Base-by-base conservation (phyloP, 2,113 vertebrate species). In the Colius striatus region DNA sequence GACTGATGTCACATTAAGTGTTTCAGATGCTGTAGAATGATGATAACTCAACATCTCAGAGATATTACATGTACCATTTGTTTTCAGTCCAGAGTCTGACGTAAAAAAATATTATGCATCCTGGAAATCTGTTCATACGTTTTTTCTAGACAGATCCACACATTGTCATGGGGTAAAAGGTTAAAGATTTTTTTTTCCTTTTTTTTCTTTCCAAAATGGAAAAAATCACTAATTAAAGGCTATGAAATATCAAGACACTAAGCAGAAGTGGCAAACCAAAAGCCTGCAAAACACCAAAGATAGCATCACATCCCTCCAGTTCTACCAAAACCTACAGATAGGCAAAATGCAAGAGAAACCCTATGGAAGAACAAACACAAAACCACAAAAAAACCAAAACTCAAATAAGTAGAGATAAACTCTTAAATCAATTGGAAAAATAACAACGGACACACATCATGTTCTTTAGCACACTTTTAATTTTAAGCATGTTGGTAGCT, bases 21-120 rank as follows among this genome's bases (percentile, higher is more conserved):
- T 51, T 89, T 63, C 61, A 72, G 20, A 51, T 53, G 20, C 27
- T 47, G 38, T 2, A 66, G 45, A 82, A 73, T 0, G 4, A 22
- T 12, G 16, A 19, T 10, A 9, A 6, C 22, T 23, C 34, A 22
- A 20, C 47, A 14, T 18, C 9, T 55, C 48, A 1, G 3, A 9
- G 6, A 70, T 32, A 76, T 17, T 50, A 25, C 21, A 76, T 9
- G n/a, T 30, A 66, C 5, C 18, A 51, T 10, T 16, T 63, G 26
- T 54, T 82, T 72, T 74, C 61, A 84, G 54, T 1, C 20, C 26
- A 74, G 16, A 1, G 5, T n/a, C 19, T 15, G 55, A 53, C 7
- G 16, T 12, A 2, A 38, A 27, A 30, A 8, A 34, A 1, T 25
- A 2, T 12, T n/a, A 0, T 14, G 18, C 32, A 11, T 15, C 48